A percentile compares a stretch with the other conserved stretches of the same genome.
Evolutionary conservation across 2,888 invertebrate species (phyloP).

Genomic region (Cephus nigrinus): DNA sequence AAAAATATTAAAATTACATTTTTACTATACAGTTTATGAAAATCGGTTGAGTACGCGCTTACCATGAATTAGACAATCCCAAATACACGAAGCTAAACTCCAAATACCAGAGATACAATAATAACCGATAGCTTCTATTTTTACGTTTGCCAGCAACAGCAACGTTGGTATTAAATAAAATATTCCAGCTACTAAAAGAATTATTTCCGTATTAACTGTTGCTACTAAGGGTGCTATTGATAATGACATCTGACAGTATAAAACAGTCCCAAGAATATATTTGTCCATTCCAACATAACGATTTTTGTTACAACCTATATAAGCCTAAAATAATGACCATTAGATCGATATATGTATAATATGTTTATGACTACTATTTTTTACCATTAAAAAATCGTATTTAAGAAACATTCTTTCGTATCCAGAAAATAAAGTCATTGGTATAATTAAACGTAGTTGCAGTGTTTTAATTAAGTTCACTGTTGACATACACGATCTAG

Average conservation of each 20-base stretch:
- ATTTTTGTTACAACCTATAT: background rate
- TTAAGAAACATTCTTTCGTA: background rate
- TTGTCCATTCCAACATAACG: background rate
- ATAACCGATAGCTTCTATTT: background rate
- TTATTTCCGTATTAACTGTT: background rate
- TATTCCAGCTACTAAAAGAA: background rate
- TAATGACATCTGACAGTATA: background rate
- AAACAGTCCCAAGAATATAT: background rate
- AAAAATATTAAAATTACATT: background rate
- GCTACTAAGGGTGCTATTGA: background rate
- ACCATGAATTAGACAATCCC: background rate
- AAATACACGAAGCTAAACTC: background rate
- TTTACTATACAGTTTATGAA: background rate
- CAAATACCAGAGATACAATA: background rate
- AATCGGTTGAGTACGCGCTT: background rate
- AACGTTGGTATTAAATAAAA: background rate
- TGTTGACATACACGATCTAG: background rate
- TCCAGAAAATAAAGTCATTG: background rate
- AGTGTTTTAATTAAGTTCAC: background rate
- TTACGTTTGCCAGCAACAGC: background rate
- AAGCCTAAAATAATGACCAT: background rate
- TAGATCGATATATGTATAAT: background rate
- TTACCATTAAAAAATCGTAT: background rate
- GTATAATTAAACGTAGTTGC: background rate
- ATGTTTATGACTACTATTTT: background rate